Evolutionary conservation across 2,888 invertebrate species (phyloP).

Genomic region (Alloplasta piceator): DNA sequence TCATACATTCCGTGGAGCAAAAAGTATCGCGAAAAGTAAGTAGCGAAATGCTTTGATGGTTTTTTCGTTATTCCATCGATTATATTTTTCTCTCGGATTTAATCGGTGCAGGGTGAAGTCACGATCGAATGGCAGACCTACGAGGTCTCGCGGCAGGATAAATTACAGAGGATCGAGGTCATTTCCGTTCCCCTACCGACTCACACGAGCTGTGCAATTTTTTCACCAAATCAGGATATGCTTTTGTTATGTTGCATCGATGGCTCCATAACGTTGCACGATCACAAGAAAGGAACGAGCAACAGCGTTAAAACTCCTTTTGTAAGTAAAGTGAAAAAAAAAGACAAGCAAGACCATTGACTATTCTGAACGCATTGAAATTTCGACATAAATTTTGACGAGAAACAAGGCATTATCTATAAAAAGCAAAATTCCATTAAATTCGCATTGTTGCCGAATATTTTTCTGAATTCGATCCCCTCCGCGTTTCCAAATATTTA

Average conservation of each 20-base stretch:
- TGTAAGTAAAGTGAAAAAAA: slow-evolving; percentile 85
- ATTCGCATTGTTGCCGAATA: no score
- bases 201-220: slow-evolving; percentile 86
- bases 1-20: slow-evolving; percentile 92
- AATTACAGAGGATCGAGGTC: slow-evolving; percentile 87
- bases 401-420: no score
- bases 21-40: slow-evolving; percentile 88
- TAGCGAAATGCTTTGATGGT: not conserved
- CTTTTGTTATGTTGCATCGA: slow-evolving; percentile 93
- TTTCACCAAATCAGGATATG: slow-evolving; percentile 90
- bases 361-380: not conserved
- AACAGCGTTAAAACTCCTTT: slow-evolving; percentile 91
- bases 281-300: slow-evolving; percentile 90
- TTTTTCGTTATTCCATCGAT: slow-evolving; percentile 22
- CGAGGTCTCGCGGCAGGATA: slow-evolving; percentile 85
- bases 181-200: slow-evolving; percentile 89
- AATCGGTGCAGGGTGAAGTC: slow-evolving; percentile 85
- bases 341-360: not conserved
- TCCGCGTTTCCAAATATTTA: no score
- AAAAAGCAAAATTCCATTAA: no score
- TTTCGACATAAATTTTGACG: not conserved
- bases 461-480: no score
- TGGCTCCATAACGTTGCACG: slow-evolving; percentile 92
- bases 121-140: slow-evolving; percentile 89
- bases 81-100: slow-evolving; percentile 67